These are phyloP conservation scores for Arenaria interpres DNA, from an alignment of 2,113 vertebrate species.

Conservation along the genomic window DNA sequence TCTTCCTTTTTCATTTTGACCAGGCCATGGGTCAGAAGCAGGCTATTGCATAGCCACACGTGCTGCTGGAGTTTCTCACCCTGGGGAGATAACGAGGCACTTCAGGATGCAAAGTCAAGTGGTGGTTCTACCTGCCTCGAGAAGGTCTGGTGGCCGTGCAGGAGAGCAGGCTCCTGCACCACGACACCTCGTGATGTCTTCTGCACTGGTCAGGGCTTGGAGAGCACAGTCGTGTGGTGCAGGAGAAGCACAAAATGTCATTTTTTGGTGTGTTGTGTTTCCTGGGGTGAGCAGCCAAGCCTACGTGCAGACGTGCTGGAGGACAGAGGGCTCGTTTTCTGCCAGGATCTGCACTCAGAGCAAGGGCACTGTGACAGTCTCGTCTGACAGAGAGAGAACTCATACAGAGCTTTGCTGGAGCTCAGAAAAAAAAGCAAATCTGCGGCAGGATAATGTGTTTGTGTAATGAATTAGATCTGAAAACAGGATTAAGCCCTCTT, in stretches of 20 bases:
- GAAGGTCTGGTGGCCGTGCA: background rate
- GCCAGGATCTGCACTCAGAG: background rate
- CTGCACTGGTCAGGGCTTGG: background rate
- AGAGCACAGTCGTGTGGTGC: background rate
- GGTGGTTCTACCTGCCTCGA: background rate
- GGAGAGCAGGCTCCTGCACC: background rate
- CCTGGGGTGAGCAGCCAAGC: background rate
- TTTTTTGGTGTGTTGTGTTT: background rate
- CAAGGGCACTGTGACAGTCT: background rate
- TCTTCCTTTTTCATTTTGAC: background rate
- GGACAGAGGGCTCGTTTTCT: background rate
- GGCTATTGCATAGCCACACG: background rate
- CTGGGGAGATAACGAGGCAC: background rate
- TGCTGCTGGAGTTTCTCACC: background rate
- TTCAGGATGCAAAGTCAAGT: background rate
- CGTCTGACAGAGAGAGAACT: background rate
- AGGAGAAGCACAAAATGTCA: background rate
- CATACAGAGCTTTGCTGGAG: background rate
- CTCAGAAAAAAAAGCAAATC: background rate
- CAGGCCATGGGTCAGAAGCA: background rate
- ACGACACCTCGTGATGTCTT: background rate
- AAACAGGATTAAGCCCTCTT: conserved; percentile 31
- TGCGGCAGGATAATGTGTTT: background rate
- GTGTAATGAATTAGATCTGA: conserved; percentile 10
- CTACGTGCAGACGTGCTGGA: background rate